phyloP scores from a whole-genome alignment of 2,888 invertebrate species.

The Latrodectus elegans region DNA sequence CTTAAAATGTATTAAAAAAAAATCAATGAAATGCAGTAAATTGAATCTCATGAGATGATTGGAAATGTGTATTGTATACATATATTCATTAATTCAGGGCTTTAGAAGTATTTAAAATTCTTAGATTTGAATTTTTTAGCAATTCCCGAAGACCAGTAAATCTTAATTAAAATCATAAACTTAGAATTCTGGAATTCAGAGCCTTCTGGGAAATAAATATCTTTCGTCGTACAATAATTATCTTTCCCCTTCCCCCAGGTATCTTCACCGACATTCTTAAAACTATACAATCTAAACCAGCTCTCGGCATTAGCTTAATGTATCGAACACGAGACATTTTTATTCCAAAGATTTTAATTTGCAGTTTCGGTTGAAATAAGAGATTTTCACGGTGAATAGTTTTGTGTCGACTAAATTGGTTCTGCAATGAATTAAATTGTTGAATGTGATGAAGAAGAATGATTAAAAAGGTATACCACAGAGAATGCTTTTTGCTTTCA shows the following conservation, averaged over 20 bases:
- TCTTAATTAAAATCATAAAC: slow-evolving; percentile 39
- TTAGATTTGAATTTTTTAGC: no score
- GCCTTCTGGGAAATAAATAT: neutral
- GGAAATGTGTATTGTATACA: no score
- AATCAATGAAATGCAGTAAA: no score
- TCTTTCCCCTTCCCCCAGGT: no score
- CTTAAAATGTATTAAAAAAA: no score
- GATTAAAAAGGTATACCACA: slow-evolving; percentile 21
- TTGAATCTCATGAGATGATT: no score
- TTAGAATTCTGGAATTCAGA: neutral
- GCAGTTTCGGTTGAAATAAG: slow-evolving; percentile 21
- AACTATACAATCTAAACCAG: no score
- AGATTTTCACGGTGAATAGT: slow-evolving; percentile 33
- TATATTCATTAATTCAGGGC: no score
- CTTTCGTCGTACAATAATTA: no score
- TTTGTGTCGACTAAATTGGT: slow-evolving; percentile 47
- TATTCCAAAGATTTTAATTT: slow-evolving; percentile 47
- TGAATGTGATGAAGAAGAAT: slow-evolving; percentile 32
- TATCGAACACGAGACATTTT: slow-evolving; percentile 27
- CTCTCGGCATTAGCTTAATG: slow-evolving; percentile 28
- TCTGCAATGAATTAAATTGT: slow-evolving; percentile 50
- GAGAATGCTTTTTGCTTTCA: slow-evolving; percentile 23
- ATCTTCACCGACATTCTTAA: no score
- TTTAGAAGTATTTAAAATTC: no score
- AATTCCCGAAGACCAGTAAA: neutral